These are phyloP conservation scores for Prunella himalayana DNA, from an alignment of 2,113 vertebrate genomes.

Conservation along the genomic window DNA sequence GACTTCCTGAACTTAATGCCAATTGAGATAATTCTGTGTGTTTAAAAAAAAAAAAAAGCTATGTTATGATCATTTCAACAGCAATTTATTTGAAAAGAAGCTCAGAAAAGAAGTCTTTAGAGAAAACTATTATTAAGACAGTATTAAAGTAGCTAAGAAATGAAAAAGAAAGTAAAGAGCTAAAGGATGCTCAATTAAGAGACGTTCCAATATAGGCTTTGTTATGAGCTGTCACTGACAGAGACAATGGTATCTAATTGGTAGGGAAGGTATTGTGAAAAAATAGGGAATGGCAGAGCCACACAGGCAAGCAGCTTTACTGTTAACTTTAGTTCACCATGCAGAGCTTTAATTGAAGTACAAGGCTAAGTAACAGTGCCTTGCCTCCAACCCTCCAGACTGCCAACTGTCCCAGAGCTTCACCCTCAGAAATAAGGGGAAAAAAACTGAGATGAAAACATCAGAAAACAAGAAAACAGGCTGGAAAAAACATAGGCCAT, in stretches of 20 bases:
- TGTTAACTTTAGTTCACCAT: background rate
- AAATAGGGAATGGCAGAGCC: background rate
- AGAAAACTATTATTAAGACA: background rate
- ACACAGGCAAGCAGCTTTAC: background rate
- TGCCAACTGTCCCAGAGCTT: background rate
- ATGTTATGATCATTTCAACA: background rate
- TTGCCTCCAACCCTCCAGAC: background rate
- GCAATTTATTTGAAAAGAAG: background rate
- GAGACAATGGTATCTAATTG: background rate
- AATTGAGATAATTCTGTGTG: background rate
- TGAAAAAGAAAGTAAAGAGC: background rate
- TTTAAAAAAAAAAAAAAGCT: background rate
- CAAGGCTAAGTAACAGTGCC: background rate
- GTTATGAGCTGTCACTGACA: background rate
- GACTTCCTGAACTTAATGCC: background rate
- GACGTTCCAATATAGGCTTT: background rate
- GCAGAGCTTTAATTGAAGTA: background rate
- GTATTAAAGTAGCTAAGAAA: background rate
- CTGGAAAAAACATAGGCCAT: background rate
- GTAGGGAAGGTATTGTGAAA: background rate
- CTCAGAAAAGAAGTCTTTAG: background rate
- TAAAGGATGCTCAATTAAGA: background rate
- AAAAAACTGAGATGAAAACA: background rate
- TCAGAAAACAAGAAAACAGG: background rate
- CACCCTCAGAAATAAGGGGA: background rate